Evolutionary conservation across 37 sponge, comb jelly and placozoan genomes (phyloP), one percentile per base, ranked within the genome.

Genomic region (Beroe forskalii): DNA sequence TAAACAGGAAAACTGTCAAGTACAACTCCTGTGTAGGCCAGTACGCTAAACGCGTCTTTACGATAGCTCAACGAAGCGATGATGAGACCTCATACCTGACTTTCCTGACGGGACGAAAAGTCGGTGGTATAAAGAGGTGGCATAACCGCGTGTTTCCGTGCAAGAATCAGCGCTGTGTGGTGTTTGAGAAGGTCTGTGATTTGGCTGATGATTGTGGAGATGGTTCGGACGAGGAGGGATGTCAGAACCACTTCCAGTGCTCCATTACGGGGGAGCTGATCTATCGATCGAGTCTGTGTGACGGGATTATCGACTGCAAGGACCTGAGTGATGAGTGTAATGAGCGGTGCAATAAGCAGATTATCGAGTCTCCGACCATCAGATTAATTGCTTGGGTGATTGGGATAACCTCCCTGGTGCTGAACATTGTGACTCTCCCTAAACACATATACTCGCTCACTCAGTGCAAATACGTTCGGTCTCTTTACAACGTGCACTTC

Each of bases 141-240:
- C 12, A 17, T 25, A 41, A 80, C 44, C 48, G 35, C 86, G 17
- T 80, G 14, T 80, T 80, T 27, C 41, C 40, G 30, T 80, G 86
- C 42, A 48, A 80, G 0, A 80, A 80, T 48, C 40, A 38, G 38
- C 43, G 35, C 27, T 80, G 86, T 25, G 86, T 80, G 4, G 22
- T 24, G 8, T 44, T 25, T 41, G 55, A 44, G 19, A 9, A 80
- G 3, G 86, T 80, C 20, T 80, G 86, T 44, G 30, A 80, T 38
- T 48, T 80, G 44, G 86, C 35, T 22, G 86, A 80, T 42, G 40
- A 80, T 80, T 80, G 86, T 23, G 86, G 86, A 43, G 86, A 80
- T 43, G 55, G 44, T 17, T 44, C 55, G 27, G 86, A 80, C 42
- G 86, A 80, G 55, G 35, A 4, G 48, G 24, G 19, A 25, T 80